phyloP scores from a whole-genome alignment of 2,113 vertebrate genomes.

The Eublepharis macularius region DNA sequence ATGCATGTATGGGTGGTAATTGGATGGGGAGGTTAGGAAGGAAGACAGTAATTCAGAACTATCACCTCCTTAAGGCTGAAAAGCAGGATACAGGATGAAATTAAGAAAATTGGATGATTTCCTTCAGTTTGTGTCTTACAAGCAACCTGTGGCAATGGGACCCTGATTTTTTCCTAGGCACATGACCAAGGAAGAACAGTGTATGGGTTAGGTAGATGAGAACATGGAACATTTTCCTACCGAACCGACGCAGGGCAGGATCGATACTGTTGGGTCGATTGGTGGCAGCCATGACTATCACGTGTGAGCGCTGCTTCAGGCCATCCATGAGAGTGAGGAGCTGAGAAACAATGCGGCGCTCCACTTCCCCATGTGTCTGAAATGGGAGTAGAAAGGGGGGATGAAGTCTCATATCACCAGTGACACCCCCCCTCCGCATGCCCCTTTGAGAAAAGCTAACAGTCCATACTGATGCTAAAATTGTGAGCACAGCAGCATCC shows the following conservation, averaged over 20 bases:
- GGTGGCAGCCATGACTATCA: conserved; percentile 98
- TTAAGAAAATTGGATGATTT: not conserved
- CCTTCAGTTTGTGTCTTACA: not conserved
- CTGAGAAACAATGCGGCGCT: conserved; percentile 96
- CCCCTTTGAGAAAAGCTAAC: not conserved
- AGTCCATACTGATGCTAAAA: not conserved
- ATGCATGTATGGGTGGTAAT: not conserved
- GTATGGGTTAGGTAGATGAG: not conserved
- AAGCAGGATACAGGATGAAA: not conserved
- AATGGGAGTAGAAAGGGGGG: not conserved
- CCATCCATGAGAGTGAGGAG: conserved; percentile 98
- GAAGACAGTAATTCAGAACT: not conserved
- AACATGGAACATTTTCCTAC: conserved; percentile 65
- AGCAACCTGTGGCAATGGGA: not conserved
- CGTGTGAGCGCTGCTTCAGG: conserved; percentile 95
- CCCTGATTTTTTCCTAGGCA: not conserved
- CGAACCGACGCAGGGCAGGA: conserved; percentile 93
- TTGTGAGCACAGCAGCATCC: not conserved
- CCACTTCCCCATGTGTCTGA: conserved; percentile 96
- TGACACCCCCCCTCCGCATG: not conserved
- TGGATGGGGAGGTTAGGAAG: no score
- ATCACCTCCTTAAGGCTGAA: not conserved
- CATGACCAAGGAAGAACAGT: not conserved
- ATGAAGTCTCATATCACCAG: not conserved
- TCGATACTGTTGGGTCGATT: conserved; percentile 99